A percentile compares a stretch with the other conserved stretches of the same genome.
Evolutionary conservation across 2,888 invertebrate species (phyloP).

Genomic region (Toxonevra muliebris): DNA sequence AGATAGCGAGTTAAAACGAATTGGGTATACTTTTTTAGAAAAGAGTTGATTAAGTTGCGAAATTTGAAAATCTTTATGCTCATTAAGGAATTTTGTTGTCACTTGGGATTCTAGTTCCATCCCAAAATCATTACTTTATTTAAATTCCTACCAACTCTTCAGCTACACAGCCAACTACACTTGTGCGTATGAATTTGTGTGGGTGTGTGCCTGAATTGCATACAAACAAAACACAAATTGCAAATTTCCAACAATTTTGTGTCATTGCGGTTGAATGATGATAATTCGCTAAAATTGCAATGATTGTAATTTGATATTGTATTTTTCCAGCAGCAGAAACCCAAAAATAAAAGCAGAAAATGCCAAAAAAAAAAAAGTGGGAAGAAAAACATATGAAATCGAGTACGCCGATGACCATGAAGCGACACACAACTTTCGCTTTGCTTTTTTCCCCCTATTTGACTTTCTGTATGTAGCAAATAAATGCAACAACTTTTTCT

Average conservation of each 20-base stretch:
- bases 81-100: no score
- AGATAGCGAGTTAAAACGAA: no score
- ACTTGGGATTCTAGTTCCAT: no score
- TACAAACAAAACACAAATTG: conserved; percentile 12
- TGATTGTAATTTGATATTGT: conserved; percentile 36
- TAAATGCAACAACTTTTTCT: not conserved
- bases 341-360: not conserved
- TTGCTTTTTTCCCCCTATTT: no score
- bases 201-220: not conserved
- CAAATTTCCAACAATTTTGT: conserved; percentile 10
- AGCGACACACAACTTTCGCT: not conserved
- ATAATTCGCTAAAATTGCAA: conserved; percentile 33
- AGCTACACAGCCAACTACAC: no score
- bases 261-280: conserved; percentile 27
- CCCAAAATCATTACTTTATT: no score
- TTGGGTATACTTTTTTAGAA: no score
- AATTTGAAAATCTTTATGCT: no score
- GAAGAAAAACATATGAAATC: not conserved
- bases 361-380: not conserved
- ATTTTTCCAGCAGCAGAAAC: not conserved
- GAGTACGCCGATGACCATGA: not conserved
- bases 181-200: no score
- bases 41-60: no score
- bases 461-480: conserved; percentile 6
- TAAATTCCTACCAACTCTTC: no score